Evolutionary conservation across 2,113 vertebrate genomes (phyloP).

Genomic region (Helogale parvula): DNA sequence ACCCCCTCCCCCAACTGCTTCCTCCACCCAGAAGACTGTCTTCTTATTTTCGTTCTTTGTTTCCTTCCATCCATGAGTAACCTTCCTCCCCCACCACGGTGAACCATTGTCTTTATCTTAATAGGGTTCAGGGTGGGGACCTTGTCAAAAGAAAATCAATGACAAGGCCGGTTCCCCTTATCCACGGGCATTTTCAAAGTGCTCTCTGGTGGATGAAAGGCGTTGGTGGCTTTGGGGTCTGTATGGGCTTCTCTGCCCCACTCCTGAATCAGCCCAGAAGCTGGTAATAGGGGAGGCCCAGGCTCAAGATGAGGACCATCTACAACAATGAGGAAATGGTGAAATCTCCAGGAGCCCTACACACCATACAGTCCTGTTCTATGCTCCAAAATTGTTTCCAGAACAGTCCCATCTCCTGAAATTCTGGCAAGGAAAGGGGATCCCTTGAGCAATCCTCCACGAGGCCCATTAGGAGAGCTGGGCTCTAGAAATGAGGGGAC

Average conservation of each 20-base stretch:
- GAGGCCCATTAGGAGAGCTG: not conserved
- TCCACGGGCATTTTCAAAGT: slow-evolving; percentile 70
- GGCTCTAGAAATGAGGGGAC: not conserved
- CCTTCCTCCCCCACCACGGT: not conserved
- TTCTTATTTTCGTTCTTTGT: slow-evolving; percentile 26
- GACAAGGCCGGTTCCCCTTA: slow-evolving; percentile 44
- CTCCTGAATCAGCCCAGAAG: slow-evolving; percentile 7
- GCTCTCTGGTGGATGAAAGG: slow-evolving; percentile 65
- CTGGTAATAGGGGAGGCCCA: not conserved
- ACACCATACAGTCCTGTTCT: not conserved
- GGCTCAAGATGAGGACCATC: not conserved
- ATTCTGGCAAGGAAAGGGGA: not conserved
- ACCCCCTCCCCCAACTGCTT: not conserved
- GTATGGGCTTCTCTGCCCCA: slow-evolving; percentile 21
- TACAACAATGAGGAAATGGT: not conserved
- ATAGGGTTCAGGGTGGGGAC: slow-evolving; percentile 55
- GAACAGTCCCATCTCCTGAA: not conserved
- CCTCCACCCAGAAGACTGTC: not conserved
- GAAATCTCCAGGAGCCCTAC: not conserved
- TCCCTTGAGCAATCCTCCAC: not conserved
- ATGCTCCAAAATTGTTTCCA: not conserved
- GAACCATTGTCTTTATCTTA: slow-evolving; percentile 69
- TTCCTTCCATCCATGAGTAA: slow-evolving; percentile 65
- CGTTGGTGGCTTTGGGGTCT: slow-evolving; percentile 48
- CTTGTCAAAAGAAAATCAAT: slow-evolving; percentile 73